Evolutionary conservation across 2,888 invertebrate genomes (phyloP).

Genomic region (Dendrolimus houi): DNA sequence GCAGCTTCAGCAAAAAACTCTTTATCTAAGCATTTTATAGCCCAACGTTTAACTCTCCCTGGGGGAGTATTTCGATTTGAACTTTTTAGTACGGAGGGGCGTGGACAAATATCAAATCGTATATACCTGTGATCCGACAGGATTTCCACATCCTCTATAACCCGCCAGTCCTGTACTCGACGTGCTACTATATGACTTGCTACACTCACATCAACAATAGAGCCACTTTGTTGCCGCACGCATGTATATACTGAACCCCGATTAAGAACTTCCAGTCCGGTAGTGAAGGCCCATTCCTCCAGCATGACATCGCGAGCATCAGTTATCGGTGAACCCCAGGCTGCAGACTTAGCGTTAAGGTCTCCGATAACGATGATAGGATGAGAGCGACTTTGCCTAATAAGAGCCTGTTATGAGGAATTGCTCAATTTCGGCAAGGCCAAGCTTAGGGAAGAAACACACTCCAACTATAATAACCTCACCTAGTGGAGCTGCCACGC

Average conservation of each 20-base stretch:
- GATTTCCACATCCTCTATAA: constrained; percentile 3
- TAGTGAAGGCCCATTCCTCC: no score
- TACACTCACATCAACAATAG: constrained; percentile 8
- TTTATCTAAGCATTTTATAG: not conserved
- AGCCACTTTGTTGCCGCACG: constrained; percentile 8
- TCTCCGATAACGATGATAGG: constrained; percentile 6
- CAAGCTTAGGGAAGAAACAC: constrained; percentile 8
- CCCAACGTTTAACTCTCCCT: constrained; percentile 3
- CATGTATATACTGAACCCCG: no score
- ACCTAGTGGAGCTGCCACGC: constrained; percentile 6
- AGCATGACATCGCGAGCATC: constrained; percentile 2
- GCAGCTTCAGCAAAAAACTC: constrained; percentile 1
- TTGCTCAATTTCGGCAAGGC: constrained; percentile 6
- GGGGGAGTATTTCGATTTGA: not conserved
- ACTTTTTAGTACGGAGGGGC: not conserved
- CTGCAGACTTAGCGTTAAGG: constrained; percentile 9
- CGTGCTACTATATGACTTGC: constrained; percentile 4
- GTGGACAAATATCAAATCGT: constrained; percentile 3
- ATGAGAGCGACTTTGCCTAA: not conserved
- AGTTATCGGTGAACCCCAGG: constrained; percentile 8
- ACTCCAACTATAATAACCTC: constrained; percentile 1
- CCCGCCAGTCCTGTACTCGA: not conserved
- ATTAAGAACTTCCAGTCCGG: no score
- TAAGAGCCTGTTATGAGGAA: constrained; percentile 1
- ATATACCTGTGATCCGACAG: constrained; percentile 7